Base-by-base conservation (phyloP, 2,797 vertebrate genomes). In the Schizopygopsis pylzovi region DNA sequence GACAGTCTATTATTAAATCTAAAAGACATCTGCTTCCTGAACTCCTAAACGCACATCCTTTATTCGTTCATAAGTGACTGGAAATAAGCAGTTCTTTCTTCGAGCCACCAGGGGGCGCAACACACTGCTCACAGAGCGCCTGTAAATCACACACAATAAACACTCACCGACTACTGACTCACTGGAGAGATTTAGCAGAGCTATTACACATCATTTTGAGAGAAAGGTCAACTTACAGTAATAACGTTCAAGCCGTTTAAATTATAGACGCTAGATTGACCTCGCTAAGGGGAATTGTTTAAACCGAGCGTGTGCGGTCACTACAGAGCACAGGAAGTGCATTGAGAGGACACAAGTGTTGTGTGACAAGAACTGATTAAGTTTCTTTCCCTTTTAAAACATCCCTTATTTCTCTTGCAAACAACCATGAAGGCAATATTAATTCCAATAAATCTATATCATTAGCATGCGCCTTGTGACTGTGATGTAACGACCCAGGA, bases 91-190 rank as follows among this genome's bases (percentile, higher is more conserved):
- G 6, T 89, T 70, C 68, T 28, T 56, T 3, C 4, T 7, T 11
- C 12, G 15, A 0, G 67, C 22, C 95, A 94, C 89, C 90, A 94
- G 94, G 88, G 89, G 94, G 94, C 84, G 91, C 20, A 28, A 12
- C 11, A 41, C 47, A 45, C 70, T 56, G 16, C 49, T 33, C 16
- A 41, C 37, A 4, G 15, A 41, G 43, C 18, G 4, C 39, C 39
- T 52, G 43, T 3, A 41, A 12, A 28, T 11, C 20, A 22, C 59
- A 43, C 11, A 9, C 52, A 9, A 1, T 77, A 52, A 39, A 56
- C n/a, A 68, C 67, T 37, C n/a, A 49, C 47, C 12, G 28, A 54
- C 49, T 22, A n/a, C 39, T 22, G 79, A 84, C 71, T 67, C 79
- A 43, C 41, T 77, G 54, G 49, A 82, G 25, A 68, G 73, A 49